phyloP scores from a whole-genome alignment of 1,140 invertebrate genomes.

The Ceratoteleas bidentatus region DNA sequence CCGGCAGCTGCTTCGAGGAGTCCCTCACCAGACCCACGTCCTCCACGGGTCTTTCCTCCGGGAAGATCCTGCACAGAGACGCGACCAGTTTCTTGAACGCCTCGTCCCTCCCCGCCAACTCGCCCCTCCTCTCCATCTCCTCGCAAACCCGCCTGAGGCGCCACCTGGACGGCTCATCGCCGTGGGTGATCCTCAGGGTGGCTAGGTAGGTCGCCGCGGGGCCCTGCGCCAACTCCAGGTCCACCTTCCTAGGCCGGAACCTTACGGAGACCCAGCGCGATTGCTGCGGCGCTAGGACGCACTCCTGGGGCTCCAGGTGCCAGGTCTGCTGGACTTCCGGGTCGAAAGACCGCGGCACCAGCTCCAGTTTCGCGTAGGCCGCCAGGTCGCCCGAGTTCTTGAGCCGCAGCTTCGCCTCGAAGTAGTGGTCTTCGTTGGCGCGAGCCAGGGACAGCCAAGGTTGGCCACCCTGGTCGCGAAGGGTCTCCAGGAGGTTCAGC shows the following conservation, averaged over 20 bases:
- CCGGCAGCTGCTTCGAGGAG: conserved; percentile 72
- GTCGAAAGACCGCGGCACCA: conserved; percentile 77
- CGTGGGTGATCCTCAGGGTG: conserved; percentile 73
- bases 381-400: conserved; percentile 78
- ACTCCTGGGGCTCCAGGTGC: conserved; percentile 73
- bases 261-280: conserved; percentile 69
- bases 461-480: conserved; percentile 79
- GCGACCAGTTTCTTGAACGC: conserved; percentile 34
- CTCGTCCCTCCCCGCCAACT: not conserved
- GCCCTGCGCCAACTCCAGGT: conserved; percentile 65
- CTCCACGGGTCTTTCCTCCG: conserved; percentile 68
- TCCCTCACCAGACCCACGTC: conserved; percentile 72
- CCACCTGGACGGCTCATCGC: conserved; percentile 76
- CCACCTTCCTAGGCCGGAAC: conserved; percentile 74
- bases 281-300: conserved; percentile 72
- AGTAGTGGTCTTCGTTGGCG: conserved; percentile 6
- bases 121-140: conserved; percentile 41
- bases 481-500: conserved; percentile 76
- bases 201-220: conserved; percentile 73
- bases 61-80: conserved; percentile 72
- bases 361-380: conserved; percentile 77
- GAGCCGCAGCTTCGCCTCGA: conserved; percentile 76
- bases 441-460: conserved; percentile 72
- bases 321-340: conserved; percentile 72
- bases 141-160: conserved; percentile 72